A percentile compares a stretch with the other conserved stretches of the same genome.
These are phyloP conservation scores for Melierax canorus DNA, from an alignment of 2,113 vertebrate species.

Conservation along the genomic window DNA sequence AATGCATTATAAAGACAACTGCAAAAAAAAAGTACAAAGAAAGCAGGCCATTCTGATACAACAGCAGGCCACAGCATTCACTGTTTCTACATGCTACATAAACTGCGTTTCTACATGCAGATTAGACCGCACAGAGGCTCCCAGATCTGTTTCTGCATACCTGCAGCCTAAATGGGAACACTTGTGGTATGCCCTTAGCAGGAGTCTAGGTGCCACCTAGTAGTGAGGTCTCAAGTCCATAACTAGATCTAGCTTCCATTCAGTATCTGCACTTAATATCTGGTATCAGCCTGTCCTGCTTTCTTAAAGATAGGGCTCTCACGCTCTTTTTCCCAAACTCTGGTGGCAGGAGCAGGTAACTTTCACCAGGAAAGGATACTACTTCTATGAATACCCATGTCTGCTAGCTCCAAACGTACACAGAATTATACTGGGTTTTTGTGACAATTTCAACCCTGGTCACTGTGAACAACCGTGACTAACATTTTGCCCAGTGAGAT, in stretches of 20 bases:
- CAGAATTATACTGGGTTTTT: background rate
- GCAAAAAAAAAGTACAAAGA: background rate
- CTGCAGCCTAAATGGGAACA: background rate
- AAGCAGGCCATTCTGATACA: background rate
- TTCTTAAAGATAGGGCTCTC: background rate
- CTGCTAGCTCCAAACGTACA: background rate
- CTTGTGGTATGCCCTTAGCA: background rate
- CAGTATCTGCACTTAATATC: background rate
- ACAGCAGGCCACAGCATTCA: background rate
- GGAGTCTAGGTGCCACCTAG: background rate
- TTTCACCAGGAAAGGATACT: background rate
- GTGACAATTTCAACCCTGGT: background rate
- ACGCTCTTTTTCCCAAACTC: background rate
- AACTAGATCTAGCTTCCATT: background rate
- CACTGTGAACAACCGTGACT: background rate
- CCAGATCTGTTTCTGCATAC: background rate
- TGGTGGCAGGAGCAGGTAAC: background rate
- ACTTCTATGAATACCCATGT: background rate
- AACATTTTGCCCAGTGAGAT: background rate
- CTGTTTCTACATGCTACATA: too few relatives aligned
- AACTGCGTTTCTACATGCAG: background rate
- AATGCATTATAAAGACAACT: background rate
- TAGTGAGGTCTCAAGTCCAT: background rate
- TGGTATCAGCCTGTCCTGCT: background rate
- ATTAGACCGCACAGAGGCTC: background rate